Percentiles rank a stretch among this genome's conserved stretches.
These are phyloP conservation scores for Channa argus DNA, from an alignment of 2,113 vertebrate species.

Conservation along the genomic window DNA sequence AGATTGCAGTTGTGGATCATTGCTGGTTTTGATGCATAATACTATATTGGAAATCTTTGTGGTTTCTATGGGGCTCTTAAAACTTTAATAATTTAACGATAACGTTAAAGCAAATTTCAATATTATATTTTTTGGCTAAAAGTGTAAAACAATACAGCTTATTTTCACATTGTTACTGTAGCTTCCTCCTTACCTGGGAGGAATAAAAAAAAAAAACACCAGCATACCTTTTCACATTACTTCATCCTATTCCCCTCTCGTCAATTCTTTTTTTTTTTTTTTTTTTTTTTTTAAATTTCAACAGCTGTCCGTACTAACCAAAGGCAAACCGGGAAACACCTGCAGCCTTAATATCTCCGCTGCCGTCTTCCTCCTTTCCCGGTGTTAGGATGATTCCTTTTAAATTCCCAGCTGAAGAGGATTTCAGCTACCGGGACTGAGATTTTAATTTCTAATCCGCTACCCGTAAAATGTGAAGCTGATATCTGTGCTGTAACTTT, in stretches of 20 bases:
- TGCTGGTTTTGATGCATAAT: background rate
- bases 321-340: constrained; percentile 63
- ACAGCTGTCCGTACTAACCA: background rate
- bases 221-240: background rate
- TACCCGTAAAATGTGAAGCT: background rate
- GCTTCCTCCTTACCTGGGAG: constrained; percentile 6
- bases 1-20: background rate
- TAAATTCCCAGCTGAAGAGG: constrained; percentile 16
- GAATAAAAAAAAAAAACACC: background rate
- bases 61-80: background rate
- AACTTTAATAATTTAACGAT: background rate
- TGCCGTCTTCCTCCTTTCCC: constrained; percentile 31
- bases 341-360: constrained; percentile 55
- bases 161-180: constrained; percentile 16
- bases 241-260: background rate
- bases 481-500: constrained; percentile 8
- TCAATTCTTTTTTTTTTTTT: no score
- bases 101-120: background rate
- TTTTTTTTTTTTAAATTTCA: no score
- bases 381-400: constrained; percentile 29
- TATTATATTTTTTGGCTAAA: background rate
- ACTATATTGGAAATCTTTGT: background rate
- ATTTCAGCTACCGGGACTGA: constrained; percentile 8
- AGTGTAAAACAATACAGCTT: background rate
- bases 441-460: background rate